phyloP scores from a whole-genome alignment of 2,113 vertebrate species.

The Crotalus tigris region DNA sequence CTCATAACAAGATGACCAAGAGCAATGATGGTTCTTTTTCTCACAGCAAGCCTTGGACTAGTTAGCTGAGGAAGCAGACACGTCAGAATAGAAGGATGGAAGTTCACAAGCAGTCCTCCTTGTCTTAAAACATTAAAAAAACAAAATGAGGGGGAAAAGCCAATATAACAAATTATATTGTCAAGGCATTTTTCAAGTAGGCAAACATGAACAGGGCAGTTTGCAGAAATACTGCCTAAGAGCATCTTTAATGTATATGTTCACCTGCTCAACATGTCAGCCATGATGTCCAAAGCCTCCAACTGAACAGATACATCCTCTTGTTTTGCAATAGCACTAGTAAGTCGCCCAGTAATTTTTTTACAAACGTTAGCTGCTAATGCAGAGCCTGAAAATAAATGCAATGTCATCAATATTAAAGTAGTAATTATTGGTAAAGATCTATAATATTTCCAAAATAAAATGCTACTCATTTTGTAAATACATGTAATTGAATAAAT shows the following conservation, averaged over 20 bases:
- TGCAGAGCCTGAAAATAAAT: slow-evolving; percentile 80
- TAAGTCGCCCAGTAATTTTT: slow-evolving; percentile 97
- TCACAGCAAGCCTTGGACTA: slow-evolving; percentile 94
- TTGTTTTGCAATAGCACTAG: slow-evolving; percentile 98
- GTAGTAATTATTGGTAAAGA: slow-evolving; percentile 24
- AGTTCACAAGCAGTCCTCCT: slow-evolving; percentile 97
- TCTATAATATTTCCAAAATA: slow-evolving; percentile 6
- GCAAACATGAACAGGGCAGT: not conserved
- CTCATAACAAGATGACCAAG: slow-evolving; percentile 99
- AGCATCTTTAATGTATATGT: not conserved
- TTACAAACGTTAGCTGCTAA: slow-evolving; percentile 98
- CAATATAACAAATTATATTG: slow-evolving; percentile 40
- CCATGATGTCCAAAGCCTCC: slow-evolving; percentile 98
- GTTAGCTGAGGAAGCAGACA: slow-evolving; percentile 98
- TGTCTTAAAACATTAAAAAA: slow-evolving; percentile 82
- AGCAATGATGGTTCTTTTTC: slow-evolving; percentile 99
- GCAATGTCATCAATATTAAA: not conserved
- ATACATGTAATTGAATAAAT: not conserved
- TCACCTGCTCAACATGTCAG: slow-evolving; percentile 98
- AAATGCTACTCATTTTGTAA: not conserved
- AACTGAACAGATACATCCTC: slow-evolving; percentile 97
- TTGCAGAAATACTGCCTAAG: slow-evolving; percentile 3
- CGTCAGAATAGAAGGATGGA: slow-evolving; percentile 98
- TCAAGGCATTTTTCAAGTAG: slow-evolving; percentile 21
- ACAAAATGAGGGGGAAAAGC: slow-evolving; percentile 63